Percentiles rank a stretch among this genome's conserved stretches.
These are phyloP conservation scores for Tridacna gigas DNA, from an alignment of 2,888 invertebrate genomes.

Conservation along the genomic window DNA sequence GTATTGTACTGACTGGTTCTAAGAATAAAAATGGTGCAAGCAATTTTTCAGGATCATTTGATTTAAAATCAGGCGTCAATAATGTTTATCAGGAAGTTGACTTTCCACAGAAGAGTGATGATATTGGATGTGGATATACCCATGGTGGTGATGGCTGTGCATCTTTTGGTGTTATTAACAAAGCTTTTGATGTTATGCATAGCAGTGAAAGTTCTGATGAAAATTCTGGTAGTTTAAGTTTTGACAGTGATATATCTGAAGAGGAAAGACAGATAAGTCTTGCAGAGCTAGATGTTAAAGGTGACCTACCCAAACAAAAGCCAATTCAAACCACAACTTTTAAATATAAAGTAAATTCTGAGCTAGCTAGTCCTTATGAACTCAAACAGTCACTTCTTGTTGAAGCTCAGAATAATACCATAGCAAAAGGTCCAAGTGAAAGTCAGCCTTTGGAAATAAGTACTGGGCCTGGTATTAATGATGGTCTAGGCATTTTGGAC, in stretches of 20 bases:
- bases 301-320: conserved; percentile 1
- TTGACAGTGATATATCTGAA: conserved; percentile 2
- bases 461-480: background rate
- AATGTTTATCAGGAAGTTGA: conserved; percentile 39
- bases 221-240: background rate
- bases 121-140: conserved; percentile 13
- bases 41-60: background rate
- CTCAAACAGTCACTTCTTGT: background rate
- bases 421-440: background rate
- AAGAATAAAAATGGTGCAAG: background rate
- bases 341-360: conserved; percentile 36
- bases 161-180: conserved; percentile 34
- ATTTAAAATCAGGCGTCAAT: conserved; percentile 6
- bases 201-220: conserved; percentile 13
- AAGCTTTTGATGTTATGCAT: conserved; percentile 2
- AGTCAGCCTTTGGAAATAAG: background rate
- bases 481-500: background rate
- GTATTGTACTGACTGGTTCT: conserved; percentile 34
- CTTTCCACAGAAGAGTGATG: conserved; percentile 16
- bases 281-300: conserved; percentile 36
- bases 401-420: background rate
- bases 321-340: conserved; percentile 40
- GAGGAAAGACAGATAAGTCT: conserved; percentile 39
- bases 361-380: conserved; percentile 16
- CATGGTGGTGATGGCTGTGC: conserved; percentile 26